These are phyloP conservation scores for Aphodius sticticus DNA, from an alignment of 2,888 invertebrate species.

Conservation along the genomic window DNA sequence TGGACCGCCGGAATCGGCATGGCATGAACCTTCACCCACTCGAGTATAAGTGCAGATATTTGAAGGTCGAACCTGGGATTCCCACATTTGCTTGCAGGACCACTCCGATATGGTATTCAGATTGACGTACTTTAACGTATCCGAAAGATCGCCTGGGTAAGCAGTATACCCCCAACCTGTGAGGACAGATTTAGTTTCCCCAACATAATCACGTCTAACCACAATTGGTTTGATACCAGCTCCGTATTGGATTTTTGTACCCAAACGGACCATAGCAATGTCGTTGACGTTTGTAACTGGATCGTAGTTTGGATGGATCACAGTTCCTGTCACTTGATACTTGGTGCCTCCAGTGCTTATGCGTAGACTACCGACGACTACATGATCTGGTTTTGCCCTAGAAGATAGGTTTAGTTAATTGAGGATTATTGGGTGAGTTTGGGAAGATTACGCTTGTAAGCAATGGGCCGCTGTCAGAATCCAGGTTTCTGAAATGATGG, in stretches of 20 bases:
- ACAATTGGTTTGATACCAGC: background rate
- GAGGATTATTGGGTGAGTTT: background rate
- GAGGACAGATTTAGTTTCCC: background rate
- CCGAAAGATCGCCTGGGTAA: background rate
- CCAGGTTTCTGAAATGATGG: conserved; percentile 22
- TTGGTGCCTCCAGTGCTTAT: background rate
- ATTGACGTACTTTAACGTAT: background rate
- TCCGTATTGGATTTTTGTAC: background rate
- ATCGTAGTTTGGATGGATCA: background rate
- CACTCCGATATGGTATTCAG: background rate
- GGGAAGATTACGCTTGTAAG: background rate
- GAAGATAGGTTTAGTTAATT: background rate
- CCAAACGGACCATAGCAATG: background rate
- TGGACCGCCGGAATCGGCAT: background rate
- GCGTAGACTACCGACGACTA: background rate
- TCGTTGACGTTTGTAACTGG: background rate
- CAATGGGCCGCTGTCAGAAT: conserved; percentile 32
- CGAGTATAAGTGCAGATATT: background rate
- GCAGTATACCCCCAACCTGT: background rate
- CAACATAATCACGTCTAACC: background rate
- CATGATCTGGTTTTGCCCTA: background rate
- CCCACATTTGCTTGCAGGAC: background rate
- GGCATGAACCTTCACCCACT: background rate
- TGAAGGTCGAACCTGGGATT: background rate
- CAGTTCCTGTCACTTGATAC: background rate